Conservation (phyloP, 1,140 invertebrate genomes). For the Brachionus angularis region DNA sequence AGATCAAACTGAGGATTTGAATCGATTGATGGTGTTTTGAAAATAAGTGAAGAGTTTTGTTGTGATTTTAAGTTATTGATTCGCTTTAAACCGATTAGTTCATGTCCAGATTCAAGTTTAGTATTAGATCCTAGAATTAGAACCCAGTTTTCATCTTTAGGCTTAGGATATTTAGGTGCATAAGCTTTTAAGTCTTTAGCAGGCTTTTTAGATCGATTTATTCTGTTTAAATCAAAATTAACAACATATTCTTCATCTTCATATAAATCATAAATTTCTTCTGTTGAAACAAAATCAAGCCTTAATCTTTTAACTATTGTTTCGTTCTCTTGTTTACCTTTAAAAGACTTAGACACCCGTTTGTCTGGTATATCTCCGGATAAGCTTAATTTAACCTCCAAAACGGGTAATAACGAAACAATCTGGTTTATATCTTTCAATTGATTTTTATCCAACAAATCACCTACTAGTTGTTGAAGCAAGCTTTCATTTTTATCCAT, state of each 20-base stretch:
- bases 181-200: conserved; percentile 62
- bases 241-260: conserved; percentile 41
- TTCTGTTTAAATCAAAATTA: conserved; percentile 28
- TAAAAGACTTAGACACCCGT: background rate
- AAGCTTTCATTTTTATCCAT: background rate
- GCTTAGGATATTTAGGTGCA: conserved; percentile 79
- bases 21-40: conserved; percentile 64
- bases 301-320: background rate
- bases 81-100: conserved; percentile 82
- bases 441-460: conserved; percentile 10
- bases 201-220: background rate
- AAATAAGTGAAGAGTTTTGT: conserved; percentile 62
- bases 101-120: conserved; percentile 59
- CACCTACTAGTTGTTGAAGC: background rate
- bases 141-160: conserved; percentile 93
- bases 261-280: conserved; percentile 32
- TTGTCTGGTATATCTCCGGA: conserved; percentile 12
- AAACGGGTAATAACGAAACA: background rate
- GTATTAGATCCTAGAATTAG: conserved; percentile 70
- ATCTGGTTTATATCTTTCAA: conserved; percentile 7
- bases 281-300: background rate
- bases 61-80: conserved; percentile 53
- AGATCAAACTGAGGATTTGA: conserved; percentile 55
- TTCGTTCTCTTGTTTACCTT: background rate
- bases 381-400: background rate